A percentile compares a stretch with the other conserved stretches of the same genome.
Conservation (phyloP, 2,888 invertebrate species). For the Apotomis turbidana region DNA sequence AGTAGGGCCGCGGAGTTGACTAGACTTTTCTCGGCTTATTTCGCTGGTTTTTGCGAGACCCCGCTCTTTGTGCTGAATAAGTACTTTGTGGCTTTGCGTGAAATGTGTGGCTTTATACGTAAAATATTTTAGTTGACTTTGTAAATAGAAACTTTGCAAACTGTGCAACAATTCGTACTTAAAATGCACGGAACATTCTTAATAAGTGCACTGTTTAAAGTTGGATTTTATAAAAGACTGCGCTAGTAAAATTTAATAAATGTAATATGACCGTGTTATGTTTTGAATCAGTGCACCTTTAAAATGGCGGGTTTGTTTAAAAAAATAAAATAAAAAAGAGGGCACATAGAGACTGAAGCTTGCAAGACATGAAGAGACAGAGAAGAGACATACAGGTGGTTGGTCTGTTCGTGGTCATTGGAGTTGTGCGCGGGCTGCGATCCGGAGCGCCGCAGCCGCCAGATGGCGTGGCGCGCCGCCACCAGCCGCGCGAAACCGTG, state of each 20-base stretch:
- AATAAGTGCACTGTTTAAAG: neutral
- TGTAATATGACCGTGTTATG: neutral
- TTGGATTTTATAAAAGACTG: neutral
- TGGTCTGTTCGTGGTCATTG: slow-evolving; percentile 82
- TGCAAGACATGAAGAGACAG: slow-evolving; percentile 64
- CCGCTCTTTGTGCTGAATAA: slow-evolving; percentile 51
- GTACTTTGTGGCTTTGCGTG: slow-evolving; percentile 45
- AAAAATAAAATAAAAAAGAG: slow-evolving; percentile 40
- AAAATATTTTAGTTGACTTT: slow-evolving; percentile 20
- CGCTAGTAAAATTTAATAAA: neutral
- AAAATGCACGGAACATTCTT: neutral
- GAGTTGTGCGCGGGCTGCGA: slow-evolving; percentile 79
- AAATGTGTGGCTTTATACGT: slow-evolving; percentile 36
- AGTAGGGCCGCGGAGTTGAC: slow-evolving; percentile 57
- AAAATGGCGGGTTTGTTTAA: neutral
- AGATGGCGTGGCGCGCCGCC: slow-evolving; percentile 89
- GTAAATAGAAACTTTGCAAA: slow-evolving; percentile 7
- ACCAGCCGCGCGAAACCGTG: slow-evolving; percentile 88
- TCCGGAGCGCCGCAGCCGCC: slow-evolving; percentile 85
- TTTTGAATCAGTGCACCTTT: neutral
- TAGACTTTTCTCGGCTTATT: slow-evolving; percentile 56
- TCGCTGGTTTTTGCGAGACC: slow-evolving; percentile 51
- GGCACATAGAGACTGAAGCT: slow-evolving; percentile 54
- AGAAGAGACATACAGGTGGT: slow-evolving; percentile 82
- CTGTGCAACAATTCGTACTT: slow-evolving; percentile 22